These are phyloP conservation scores for Chalcosyrphus nemorum DNA, from an alignment of 2,888 invertebrate species.

Conservation along the genomic window DNA sequence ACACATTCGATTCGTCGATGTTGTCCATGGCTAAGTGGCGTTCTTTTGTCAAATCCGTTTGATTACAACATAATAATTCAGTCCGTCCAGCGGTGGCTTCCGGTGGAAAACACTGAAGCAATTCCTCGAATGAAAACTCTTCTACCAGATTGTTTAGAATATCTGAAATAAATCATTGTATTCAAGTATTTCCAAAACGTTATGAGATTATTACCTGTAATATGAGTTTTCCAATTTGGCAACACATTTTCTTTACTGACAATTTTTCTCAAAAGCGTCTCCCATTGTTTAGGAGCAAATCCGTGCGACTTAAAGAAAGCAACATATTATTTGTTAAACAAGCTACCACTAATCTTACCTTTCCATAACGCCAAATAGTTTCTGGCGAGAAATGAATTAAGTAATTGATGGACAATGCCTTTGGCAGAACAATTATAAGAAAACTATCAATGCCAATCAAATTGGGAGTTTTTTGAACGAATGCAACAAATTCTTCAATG, in stretches of 20 bases:
- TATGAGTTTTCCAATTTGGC: slow-evolving; percentile 78
- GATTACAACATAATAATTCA: slow-evolving; percentile 64
- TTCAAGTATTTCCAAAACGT: no score
- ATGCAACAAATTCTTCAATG: slow-evolving; percentile 85
- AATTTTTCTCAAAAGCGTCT: slow-evolving; percentile 80
- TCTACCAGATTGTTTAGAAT: slow-evolving; percentile 79
- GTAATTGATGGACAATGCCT: slow-evolving; percentile 83
- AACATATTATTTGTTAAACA: not conserved
- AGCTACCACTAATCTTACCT: slow-evolving; percentile 81
- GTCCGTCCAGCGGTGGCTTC: slow-evolving; percentile 79
- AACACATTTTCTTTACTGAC: slow-evolving; percentile 78
- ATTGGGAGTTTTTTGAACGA: slow-evolving; percentile 84
- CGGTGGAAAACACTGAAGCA: slow-evolving; percentile 80
- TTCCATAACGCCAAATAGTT: slow-evolving; percentile 86
- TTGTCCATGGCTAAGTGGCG: slow-evolving; percentile 79
- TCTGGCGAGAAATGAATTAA: slow-evolving; percentile 85
- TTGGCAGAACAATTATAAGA: slow-evolving; percentile 82
- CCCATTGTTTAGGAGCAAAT: slow-evolving; percentile 80
- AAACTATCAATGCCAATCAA: slow-evolving; percentile 84
- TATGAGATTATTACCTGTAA: no score
- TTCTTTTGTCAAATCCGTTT: slow-evolving; percentile 54
- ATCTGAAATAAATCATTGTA: slow-evolving; percentile 73
- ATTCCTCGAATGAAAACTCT: slow-evolving; percentile 80
- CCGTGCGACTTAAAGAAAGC: slow-evolving; percentile 77
- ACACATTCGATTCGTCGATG: slow-evolving; percentile 81